Evolutionary conservation across 1,140 invertebrate species (phyloP).

Genomic region (Helicoverpa zea): DNA sequence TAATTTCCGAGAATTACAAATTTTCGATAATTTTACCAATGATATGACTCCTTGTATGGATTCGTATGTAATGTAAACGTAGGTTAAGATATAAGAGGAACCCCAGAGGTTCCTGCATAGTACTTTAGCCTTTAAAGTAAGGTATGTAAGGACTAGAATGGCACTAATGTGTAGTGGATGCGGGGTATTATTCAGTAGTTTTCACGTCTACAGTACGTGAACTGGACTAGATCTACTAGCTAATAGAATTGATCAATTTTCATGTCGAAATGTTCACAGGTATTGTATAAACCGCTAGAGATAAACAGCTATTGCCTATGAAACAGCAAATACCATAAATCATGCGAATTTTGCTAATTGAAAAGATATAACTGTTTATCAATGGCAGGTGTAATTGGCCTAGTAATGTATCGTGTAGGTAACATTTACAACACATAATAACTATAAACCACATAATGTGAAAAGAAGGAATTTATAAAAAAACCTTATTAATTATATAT

Average conservation of each 20-base stretch:
- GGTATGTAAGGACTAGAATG: constrained; percentile 21
- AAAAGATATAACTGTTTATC: constrained; percentile 9
- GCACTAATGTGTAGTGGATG: constrained; percentile 10
- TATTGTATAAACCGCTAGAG: constrained; percentile 4
- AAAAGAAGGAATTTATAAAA: constrained; percentile 75
- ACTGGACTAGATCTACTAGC: constrained; percentile 54
- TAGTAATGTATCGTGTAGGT: constrained; percentile 32
- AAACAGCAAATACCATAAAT: too few species aligned
- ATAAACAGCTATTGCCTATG: background rate
- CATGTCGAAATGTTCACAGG: constrained; percentile 51
- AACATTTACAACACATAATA: constrained; percentile 25
- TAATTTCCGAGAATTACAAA: constrained; percentile 52
- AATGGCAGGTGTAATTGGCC: background rate
- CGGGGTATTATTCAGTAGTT: constrained; percentile 28
- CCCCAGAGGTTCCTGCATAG: constrained; percentile 2
- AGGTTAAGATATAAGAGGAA: constrained; percentile 28
- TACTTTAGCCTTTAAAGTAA: constrained; percentile 12
- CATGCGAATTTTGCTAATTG: background rate
- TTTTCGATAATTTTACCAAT: constrained; percentile 69
- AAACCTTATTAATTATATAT: background rate
- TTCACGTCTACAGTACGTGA: constrained; percentile 47
- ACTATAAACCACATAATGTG: constrained; percentile 57
- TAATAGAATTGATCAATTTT: constrained; percentile 54
- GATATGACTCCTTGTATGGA: constrained; percentile 48
- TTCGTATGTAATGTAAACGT: constrained; percentile 40